Evolutionary conservation across 2,888 invertebrate species (phyloP).

Genomic region (Imbricaverruca yamaguchii): DNA sequence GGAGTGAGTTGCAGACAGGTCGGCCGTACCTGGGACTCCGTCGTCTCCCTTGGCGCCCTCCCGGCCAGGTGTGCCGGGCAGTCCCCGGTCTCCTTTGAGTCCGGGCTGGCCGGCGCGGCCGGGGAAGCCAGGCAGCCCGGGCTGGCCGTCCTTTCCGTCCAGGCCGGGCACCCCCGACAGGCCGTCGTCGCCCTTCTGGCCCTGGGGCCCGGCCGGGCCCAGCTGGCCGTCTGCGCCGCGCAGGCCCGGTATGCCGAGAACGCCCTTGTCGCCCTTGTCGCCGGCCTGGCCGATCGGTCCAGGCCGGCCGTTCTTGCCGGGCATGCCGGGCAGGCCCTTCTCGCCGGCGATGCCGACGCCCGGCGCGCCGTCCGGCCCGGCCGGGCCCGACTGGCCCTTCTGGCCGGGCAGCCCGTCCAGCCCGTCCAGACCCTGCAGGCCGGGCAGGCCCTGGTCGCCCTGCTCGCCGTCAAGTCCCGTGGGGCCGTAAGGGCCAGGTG

Average conservation of each 20-base stretch:
- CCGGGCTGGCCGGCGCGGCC: slow-evolving; percentile 34
- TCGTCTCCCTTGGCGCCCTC: slow-evolving; percentile 33
- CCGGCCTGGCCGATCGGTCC: slow-evolving; percentile 61
- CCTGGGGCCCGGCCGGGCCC: slow-evolving; percentile 46
- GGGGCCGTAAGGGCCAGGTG: slow-evolving; percentile 42
- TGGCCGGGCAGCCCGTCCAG: slow-evolving; percentile 33
- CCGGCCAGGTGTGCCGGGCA: slow-evolving; percentile 34
- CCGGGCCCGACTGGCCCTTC: slow-evolving; percentile 29
- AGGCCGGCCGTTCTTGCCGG: slow-evolving; percentile 51
- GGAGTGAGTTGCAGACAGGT: no score
- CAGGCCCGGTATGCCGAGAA: slow-evolving; percentile 33
- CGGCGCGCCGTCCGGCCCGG: slow-evolving; percentile 29
- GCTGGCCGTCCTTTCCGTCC: slow-evolving; percentile 40
- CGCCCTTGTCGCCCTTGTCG: slow-evolving; percentile 59
- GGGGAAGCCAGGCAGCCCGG: slow-evolving; percentile 36
- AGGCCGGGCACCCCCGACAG: slow-evolving; percentile 36
- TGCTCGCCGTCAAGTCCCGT: slow-evolving; percentile 63
- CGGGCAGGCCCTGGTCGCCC: slow-evolving; percentile 50
- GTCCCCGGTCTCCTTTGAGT: slow-evolving; percentile 36
- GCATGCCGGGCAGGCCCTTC: slow-evolving; percentile 57
- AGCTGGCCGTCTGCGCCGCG: slow-evolving; percentile 33
- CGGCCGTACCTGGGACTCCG: slow-evolving; percentile 35
- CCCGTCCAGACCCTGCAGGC: slow-evolving; percentile 52
- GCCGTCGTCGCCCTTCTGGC: slow-evolving; percentile 51
- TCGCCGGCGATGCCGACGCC: slow-evolving; percentile 34